Percentiles rank a stretch among this genome's conserved stretches.
Conservation (phyloP, 2,888 invertebrate genomes). For the Athalia cordata region DNA sequence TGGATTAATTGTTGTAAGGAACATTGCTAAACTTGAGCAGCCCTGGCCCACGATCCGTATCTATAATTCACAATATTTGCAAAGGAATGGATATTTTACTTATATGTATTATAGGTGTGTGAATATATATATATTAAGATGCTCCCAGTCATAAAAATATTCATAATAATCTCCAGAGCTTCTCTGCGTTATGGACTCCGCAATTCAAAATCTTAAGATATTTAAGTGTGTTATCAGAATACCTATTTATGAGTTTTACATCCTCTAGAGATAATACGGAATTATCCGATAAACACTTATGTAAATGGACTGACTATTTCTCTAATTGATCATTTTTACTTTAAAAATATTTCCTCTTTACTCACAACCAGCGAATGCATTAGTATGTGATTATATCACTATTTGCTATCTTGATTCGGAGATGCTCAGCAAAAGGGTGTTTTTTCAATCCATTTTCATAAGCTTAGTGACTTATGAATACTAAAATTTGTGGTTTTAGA, state of each 20-base stretch:
- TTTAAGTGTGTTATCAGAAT: constrained; percentile 8
- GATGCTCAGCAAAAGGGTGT: background rate
- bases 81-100: constrained; percentile 40
- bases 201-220: background rate
- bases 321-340: background rate
- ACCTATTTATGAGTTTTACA: constrained; percentile 24
- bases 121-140: constrained; percentile 34
- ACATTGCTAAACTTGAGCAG: constrained; percentile 13
- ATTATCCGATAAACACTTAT: constrained; percentile 25
- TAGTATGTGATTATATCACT: background rate
- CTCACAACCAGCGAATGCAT: background rate
- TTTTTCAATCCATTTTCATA: constrained; percentile 34
- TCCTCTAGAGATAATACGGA: constrained; percentile 24
- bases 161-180: constrained; percentile 32
- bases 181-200: constrained; percentile 4
- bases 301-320: constrained; percentile 28
- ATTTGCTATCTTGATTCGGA: background rate
- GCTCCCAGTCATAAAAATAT: constrained; percentile 23
- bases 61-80: constrained; percentile 37
- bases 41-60: constrained; percentile 16
- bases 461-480: constrained; percentile 31
- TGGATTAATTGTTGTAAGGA: constrained; percentile 7
- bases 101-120: constrained; percentile 27
- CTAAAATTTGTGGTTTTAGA: constrained; percentile 2
- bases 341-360: background rate